Conservation (phyloP, 1,140 invertebrate genomes). For the Zaprionus ornatus region DNA sequence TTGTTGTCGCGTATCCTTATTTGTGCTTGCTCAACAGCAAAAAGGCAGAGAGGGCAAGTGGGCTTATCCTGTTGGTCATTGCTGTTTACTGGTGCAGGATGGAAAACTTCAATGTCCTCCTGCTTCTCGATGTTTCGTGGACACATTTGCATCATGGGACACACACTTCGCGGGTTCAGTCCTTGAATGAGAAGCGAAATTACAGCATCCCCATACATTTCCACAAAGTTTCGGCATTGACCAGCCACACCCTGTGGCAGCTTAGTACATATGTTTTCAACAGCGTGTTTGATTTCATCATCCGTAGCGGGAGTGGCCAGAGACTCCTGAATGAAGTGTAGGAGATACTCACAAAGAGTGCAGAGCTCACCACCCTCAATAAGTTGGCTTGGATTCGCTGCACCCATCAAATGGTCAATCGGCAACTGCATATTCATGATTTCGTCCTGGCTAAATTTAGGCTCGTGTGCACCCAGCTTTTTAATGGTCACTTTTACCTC, state of each 20-base stretch:
- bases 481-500: constrained; percentile 76
- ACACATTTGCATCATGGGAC: constrained; percentile 84
- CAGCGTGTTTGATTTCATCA: constrained; percentile 86
- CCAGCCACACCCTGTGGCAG: constrained; percentile 87
- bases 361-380: constrained; percentile 86
- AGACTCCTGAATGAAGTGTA: constrained; percentile 91
- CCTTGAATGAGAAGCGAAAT: constrained; percentile 91
- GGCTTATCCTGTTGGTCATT: constrained; percentile 84
- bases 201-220: constrained; percentile 90
- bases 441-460: constrained; percentile 68
- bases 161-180: constrained; percentile 89
- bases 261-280: constrained; percentile 88
- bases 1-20: constrained; percentile 74
- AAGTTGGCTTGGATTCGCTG: constrained; percentile 80
- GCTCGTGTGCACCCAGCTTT: constrained; percentile 74
- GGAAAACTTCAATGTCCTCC: constrained; percentile 84
- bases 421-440: constrained; percentile 85
- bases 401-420: constrained; percentile 87
- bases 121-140: constrained; percentile 84
- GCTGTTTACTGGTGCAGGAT: constrained; percentile 70
- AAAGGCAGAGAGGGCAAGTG: constrained; percentile 91
- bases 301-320: constrained; percentile 89
- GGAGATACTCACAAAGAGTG: constrained; percentile 91
- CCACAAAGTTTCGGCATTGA: constrained; percentile 90
- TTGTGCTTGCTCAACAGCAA: constrained; percentile 88